Evolutionary conservation across 2,888 invertebrate species (phyloP), one percentile per base, ranked within the genome.

Genomic region (Coecobrya sp.): DNA sequence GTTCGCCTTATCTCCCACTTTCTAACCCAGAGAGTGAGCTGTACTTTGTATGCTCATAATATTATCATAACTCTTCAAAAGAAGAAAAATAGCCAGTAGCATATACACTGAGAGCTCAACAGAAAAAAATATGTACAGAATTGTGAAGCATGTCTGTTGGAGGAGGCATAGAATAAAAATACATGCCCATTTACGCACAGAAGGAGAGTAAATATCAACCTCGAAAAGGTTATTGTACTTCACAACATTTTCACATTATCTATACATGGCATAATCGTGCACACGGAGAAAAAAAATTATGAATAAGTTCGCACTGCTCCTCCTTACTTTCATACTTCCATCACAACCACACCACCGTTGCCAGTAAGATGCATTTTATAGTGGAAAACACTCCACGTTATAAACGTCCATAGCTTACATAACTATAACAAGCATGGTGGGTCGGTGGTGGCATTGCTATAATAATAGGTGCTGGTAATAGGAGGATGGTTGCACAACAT

Each of bases 201-300:
- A 45, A 19, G 52, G n/a, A 42, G 84, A 86, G 90, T 86, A 91
- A 91, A 91, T 91, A 91, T 59, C 90, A 91, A 55, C 25, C 76
- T 55, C n/a, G 55, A 52, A 89, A 86, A 91, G 90, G 90, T 91
- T 91, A 91, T 91, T 91, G 90, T 91, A 91, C 90, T 91, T 86
- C 65, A 65, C 49, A 84, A 73, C 59, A 76, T 85, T 85, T 62
- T 73, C 89, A 68, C 82, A 89, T 81, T 89, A 89, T 89, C 88
- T 89, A 84, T 89, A 70, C 76, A 89, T 62, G 82, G 84, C 85
- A 89, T 79, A 79, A 55, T 79, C 79, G 55, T 27, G n/a, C 16
- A 55, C 49, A 55, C 16, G 79, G 30, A 76, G 59, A 59, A 27
- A 65, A 79, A 76, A 79, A 68, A 76, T 49, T 76, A 79, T 76